Conservation (phyloP, 2,888 invertebrate genomes). For the Dione juno region DNA sequence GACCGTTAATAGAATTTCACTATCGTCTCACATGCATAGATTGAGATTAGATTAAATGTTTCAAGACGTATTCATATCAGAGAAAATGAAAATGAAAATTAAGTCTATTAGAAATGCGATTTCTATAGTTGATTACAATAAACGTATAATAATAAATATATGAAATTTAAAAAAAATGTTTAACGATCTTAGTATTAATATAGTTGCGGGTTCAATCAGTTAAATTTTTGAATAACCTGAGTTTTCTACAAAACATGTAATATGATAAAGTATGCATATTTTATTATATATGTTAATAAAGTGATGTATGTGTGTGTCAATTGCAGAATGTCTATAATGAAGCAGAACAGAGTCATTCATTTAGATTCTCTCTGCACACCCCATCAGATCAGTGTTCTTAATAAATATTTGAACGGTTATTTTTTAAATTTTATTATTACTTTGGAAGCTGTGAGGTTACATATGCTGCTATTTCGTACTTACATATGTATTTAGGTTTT, state of each 20-base stretch:
- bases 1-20: slow-evolving; percentile 36
- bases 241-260: no score
- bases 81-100: slow-evolving; percentile 8
- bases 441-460: background rate
- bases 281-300: no score
- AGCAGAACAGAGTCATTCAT: no score
- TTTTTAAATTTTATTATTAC: background rate
- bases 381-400: no score
- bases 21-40: slow-evolving; percentile 37
- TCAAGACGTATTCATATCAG: slow-evolving; percentile 16
- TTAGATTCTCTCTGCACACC: no score
- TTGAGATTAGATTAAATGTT: slow-evolving; percentile 33
- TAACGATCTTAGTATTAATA: background rate
- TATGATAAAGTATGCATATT: no score
- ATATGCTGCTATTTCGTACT: slow-evolving; percentile 29
- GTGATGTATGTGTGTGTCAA: no score
- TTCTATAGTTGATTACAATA: slow-evolving; percentile 10
- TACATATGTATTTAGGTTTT: slow-evolving; percentile 22
- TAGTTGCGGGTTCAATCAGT: background rate
- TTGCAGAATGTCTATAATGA: no score
- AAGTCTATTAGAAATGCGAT: slow-evolving; percentile 8
- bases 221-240: background rate
- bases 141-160: slow-evolving; percentile 1
- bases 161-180: background rate
- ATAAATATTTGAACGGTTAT: no score